Evolutionary conservation across 2,797 vertebrate species (phyloP).

Genomic region (Artibeus lituratus): DNA sequence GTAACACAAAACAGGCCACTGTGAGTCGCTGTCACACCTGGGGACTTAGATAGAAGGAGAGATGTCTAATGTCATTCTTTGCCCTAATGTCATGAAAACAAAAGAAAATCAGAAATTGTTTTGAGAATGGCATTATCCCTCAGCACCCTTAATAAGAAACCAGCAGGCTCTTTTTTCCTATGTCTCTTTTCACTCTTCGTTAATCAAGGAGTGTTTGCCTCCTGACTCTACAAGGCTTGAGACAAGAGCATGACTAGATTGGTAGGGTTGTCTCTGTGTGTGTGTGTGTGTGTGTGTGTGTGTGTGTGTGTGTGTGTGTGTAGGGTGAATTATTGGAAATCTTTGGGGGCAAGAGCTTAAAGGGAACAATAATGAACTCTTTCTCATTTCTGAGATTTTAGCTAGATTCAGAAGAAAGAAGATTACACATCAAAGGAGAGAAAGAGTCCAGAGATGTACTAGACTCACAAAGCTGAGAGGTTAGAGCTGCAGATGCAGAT

Average conservation of each 20-base stretch:
- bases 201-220: background rate
- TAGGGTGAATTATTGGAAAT: constrained; percentile 5
- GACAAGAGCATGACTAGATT: background rate
- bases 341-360: background rate
- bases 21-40: background rate
- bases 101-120: background rate
- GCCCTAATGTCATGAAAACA: background rate
- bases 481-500: constrained; percentile 51
- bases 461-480: constrained; percentile 60
- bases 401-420: constrained; percentile 56
- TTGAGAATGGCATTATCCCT: background rate
- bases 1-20: background rate
- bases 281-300: background rate
- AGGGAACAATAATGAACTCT: constrained; percentile 19
- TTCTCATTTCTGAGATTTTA: constrained; percentile 58
- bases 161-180: background rate
- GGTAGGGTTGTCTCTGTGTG: background rate
- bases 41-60: background rate
- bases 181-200: background rate
- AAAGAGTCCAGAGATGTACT: background rate
- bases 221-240: background rate
- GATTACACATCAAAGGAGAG: background rate
- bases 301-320: too few relatives aligned
- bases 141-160: background rate
- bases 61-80: background rate